These are phyloP conservation scores for Hiodon tergisus DNA, from an alignment of 2,113 vertebrate genomes.

Conservation along the genomic window DNA sequence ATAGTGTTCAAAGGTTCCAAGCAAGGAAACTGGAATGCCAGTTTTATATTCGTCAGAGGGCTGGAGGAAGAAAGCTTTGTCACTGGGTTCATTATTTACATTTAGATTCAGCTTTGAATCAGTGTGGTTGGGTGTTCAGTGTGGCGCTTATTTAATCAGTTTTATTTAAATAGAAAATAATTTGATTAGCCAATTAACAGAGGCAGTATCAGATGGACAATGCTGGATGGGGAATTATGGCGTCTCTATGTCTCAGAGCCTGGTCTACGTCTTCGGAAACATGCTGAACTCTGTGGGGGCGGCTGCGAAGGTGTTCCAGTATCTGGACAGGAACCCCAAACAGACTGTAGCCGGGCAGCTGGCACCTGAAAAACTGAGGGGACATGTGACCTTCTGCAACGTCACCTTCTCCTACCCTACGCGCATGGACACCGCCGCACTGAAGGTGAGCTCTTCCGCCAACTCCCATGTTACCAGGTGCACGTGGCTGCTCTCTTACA, in stretches of 20 bases:
- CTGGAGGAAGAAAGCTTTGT: no score
- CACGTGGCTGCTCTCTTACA: no score
- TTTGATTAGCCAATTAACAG: neutral
- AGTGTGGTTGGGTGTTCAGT: no score
- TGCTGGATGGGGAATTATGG: no score
- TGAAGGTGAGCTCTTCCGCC: constrained; percentile 60
- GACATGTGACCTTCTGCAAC: constrained; percentile 59
- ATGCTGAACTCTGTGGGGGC: constrained; percentile 70
- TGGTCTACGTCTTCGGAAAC: constrained; percentile 64
- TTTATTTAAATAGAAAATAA: no score
- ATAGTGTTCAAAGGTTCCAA: no score
- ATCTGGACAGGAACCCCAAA: constrained; percentile 61
- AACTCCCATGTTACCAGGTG: no score
- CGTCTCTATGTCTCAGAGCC: constrained; percentile 43
- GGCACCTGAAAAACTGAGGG: constrained; percentile 56
- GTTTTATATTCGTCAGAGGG: no score
- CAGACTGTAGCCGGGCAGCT: constrained; percentile 44
- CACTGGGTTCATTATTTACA: no score
- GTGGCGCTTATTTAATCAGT: no score
- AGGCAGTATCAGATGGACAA: neutral
- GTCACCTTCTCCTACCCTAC: constrained; percentile 69
- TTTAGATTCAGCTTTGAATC: no score
- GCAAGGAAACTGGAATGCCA: no score
- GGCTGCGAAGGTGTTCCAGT: constrained; percentile 70
- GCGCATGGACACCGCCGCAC: constrained; percentile 41